These are phyloP conservation scores for Drosophila buzzatii DNA, from an alignment of 2,888 invertebrate genomes.

Conservation along the genomic window DNA sequence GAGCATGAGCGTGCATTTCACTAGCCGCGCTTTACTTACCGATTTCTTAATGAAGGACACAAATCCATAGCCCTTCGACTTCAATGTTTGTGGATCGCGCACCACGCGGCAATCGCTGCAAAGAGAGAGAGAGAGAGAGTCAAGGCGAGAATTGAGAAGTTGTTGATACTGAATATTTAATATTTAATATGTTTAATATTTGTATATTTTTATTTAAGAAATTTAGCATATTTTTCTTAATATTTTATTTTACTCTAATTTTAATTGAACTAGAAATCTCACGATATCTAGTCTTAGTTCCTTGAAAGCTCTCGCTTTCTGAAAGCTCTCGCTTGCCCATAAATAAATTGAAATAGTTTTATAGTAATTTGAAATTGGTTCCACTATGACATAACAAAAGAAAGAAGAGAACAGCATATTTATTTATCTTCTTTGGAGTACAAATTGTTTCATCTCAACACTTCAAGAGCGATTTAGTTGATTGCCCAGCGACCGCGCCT, in stretches of 20 bases:
- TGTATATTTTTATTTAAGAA: no score
- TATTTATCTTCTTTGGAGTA: constrained; percentile 4
- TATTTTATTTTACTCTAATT: no score
- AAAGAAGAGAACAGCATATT: not conserved
- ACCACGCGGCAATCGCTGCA: constrained; percentile 98
- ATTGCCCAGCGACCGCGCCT: constrained; percentile 61
- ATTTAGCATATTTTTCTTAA: no score
- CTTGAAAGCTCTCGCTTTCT: no score
- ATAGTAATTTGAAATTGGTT: constrained; percentile 5
- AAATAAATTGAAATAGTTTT: constrained; percentile 1
- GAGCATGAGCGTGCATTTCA: not conserved
- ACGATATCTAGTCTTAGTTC: no score
- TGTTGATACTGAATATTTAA: no score
- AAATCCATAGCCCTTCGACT: constrained; percentile 99
- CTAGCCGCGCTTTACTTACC: constrained; percentile 87
- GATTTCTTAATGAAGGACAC: constrained; percentile 99
- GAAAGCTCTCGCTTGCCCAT: not conserved
- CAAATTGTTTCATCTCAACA: constrained; percentile 39
- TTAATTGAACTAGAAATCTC: no score
- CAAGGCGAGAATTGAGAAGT: not conserved
- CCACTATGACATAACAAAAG: not conserved
- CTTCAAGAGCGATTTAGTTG: constrained; percentile 56
- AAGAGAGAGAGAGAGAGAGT: no score
- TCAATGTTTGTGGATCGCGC: constrained; percentile 98
- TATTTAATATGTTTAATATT: no score